Percentiles rank a stretch among this genome's conserved stretches.
These are phyloP conservation scores for Drosophila anomalipes DNA, from an alignment of 2,888 invertebrate genomes.

Conservation along the genomic window DNA sequence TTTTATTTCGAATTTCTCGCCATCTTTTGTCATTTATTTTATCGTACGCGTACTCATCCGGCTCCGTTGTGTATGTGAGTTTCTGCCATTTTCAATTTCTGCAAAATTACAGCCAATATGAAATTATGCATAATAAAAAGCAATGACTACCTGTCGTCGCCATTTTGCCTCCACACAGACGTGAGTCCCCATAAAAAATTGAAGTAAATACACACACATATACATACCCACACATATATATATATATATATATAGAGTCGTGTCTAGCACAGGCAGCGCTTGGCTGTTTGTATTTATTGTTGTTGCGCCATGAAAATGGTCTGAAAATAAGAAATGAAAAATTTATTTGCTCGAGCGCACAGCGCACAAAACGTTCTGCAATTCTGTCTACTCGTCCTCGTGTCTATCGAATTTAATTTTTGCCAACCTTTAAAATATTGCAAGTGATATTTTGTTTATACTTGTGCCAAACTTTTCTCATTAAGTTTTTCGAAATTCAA, in stretches of 20 bases:
- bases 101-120: constrained; percentile 78
- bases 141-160: constrained; percentile 80
- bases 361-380: constrained; percentile 45
- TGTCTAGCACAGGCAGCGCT: constrained; percentile 28
- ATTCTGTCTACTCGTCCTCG: constrained; percentile 27
- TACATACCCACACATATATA: background rate
- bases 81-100: constrained; percentile 76
- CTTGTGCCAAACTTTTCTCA: constrained; percentile 29
- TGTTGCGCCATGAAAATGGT: constrained; percentile 72
- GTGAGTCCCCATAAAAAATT: constrained; percentile 68
- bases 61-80: constrained; percentile 23
- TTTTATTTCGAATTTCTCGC: constrained; percentile 44
- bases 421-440: constrained; percentile 14
- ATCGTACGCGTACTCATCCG: constrained; percentile 12
- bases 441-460: constrained; percentile 55
- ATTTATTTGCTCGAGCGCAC: constrained; percentile 59
- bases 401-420: constrained; percentile 29
- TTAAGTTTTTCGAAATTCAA: background rate
- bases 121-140: constrained; percentile 79
- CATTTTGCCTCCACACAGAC: constrained; percentile 59
- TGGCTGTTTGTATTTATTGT: constrained; percentile 51
- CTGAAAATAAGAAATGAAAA: constrained; percentile 75
- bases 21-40: constrained; percentile 30
- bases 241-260: constrained; percentile 1
- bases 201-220: constrained; percentile 46